Percentiles rank a stretch among this genome's conserved stretches.
These are phyloP conservation scores for Galeruca laticollis DNA, from an alignment of 2,888 invertebrate species.

Conservation along the genomic window DNA sequence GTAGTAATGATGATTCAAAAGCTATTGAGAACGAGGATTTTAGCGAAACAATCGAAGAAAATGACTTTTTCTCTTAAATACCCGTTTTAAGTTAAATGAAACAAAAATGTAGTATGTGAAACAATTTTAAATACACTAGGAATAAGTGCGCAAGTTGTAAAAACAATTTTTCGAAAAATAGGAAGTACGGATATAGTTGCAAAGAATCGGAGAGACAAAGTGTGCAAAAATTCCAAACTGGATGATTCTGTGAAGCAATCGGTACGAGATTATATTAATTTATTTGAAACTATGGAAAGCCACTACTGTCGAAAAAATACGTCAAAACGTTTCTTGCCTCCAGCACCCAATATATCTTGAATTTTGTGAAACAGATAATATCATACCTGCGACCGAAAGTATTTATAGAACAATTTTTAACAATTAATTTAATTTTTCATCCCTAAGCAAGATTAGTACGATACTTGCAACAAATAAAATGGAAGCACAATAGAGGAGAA, in stretches of 20 bases:
- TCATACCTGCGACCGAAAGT: neutral
- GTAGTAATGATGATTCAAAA: too few relatives aligned
- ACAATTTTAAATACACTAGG: slow-evolving; percentile 21
- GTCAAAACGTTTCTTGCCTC: slow-evolving; percentile 39
- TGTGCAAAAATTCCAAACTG: slow-evolving; percentile 42
- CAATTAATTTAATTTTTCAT: slow-evolving; percentile 52
- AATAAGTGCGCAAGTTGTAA: too few relatives aligned
- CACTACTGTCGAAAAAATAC: slow-evolving; percentile 47
- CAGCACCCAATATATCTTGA: slow-evolving; percentile 41
- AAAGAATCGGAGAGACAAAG: slow-evolving; percentile 42
- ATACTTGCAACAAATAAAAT: slow-evolving; percentile 42
- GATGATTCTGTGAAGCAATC: slow-evolving; percentile 42
- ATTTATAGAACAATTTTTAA: slow-evolving; percentile 46
- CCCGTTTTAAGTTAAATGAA: neutral
- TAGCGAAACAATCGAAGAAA: too few relatives aligned
- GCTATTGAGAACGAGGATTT: too few relatives aligned
- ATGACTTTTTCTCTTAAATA: neutral
- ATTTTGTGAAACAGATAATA: slow-evolving; percentile 38
- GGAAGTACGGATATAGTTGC: slow-evolving; percentile 28
- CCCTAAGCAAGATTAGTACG: slow-evolving; percentile 50
- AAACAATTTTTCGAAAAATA: slow-evolving; percentile 38
- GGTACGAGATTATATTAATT: slow-evolving; percentile 43
- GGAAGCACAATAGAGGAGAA: too few relatives aligned
- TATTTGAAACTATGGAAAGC: slow-evolving; percentile 44
- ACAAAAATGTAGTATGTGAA: neutral